Conservation (phyloP, 2,888 invertebrate species). For the Rhodophaea formosa region DNA sequence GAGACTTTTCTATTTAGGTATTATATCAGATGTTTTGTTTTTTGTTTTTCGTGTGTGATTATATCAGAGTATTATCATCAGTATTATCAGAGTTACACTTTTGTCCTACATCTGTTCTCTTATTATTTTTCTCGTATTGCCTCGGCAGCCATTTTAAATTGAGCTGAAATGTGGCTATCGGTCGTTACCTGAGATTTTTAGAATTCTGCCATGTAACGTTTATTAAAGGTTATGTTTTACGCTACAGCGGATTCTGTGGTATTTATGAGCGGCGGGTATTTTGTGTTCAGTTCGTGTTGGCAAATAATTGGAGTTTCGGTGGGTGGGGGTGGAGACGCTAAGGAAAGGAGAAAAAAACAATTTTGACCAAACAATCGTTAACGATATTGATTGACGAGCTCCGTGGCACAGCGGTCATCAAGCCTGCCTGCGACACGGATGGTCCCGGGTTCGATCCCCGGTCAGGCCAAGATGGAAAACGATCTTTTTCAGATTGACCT, state of each 20-base stretch:
- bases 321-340: neutral
- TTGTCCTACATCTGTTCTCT: neutral
- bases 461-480: too few relatives aligned
- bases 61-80: too few relatives aligned
- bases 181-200: neutral
- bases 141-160: neutral
- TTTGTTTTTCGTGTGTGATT: too few relatives aligned
- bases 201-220: conserved; percentile 4
- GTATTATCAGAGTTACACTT: neutral
- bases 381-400: too few relatives aligned
- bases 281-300: neutral
- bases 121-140: neutral
- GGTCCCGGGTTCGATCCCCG: too few relatives aligned
- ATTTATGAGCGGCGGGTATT: neutral
- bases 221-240: conserved; percentile 3
- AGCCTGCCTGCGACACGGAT: too few relatives aligned
- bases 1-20: too few relatives aligned
- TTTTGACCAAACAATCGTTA: neutral
- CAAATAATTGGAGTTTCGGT: neutral
- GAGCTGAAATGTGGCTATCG: neutral
- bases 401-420: too few relatives aligned
- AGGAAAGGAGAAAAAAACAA: too few relatives aligned
- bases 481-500: too few relatives aligned
- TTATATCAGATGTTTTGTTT: too few relatives aligned
- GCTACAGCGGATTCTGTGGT: neutral